Conservation (phyloP, 2,113 vertebrate species). For the Microcebus tavaratra region DNA sequence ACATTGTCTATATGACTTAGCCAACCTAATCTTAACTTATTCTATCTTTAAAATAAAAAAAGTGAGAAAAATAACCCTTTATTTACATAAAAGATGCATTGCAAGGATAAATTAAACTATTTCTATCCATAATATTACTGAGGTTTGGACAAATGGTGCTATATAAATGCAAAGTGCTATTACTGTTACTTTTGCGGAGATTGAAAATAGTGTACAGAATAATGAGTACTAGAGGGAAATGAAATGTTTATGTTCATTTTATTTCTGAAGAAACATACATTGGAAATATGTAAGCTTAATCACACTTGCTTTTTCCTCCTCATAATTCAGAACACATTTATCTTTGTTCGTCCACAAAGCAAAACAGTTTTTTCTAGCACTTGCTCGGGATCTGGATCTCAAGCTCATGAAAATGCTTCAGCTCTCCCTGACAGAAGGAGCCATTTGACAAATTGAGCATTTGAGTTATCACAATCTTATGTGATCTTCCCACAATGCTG, state of each 20-base stretch:
- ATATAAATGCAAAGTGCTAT: constrained; percentile 49
- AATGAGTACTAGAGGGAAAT: not conserved
- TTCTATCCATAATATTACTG: constrained; percentile 35
- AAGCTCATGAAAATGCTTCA: not conserved
- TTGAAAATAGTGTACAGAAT: not conserved
- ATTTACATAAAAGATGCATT: constrained; percentile 27
- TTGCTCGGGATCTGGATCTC: constrained; percentile 45
- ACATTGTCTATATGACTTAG: not conserved
- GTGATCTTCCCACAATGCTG: constrained; percentile 8
- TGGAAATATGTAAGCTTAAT: constrained; percentile 35
- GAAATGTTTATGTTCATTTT: constrained; percentile 9
- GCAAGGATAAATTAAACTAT: constrained; percentile 42
- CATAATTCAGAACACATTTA: constrained; percentile 44
- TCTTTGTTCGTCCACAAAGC: constrained; percentile 51
- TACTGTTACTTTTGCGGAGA: constrained; percentile 1
- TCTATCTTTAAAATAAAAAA: constrained; percentile 28
- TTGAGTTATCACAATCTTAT: constrained; percentile 49
- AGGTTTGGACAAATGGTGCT: not conserved
- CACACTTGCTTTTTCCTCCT: constrained; percentile 17
- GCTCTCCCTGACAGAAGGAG: not conserved
- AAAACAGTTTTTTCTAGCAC: constrained; percentile 11
- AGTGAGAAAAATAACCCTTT: not conserved
- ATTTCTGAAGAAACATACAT: constrained; percentile 52
- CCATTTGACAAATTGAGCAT: constrained; percentile 49
- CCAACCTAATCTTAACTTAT: not conserved